These are phyloP conservation scores for Hippocampus abdominalis DNA, from an alignment of 2,113 vertebrate genomes.

Conservation along the genomic window DNA sequence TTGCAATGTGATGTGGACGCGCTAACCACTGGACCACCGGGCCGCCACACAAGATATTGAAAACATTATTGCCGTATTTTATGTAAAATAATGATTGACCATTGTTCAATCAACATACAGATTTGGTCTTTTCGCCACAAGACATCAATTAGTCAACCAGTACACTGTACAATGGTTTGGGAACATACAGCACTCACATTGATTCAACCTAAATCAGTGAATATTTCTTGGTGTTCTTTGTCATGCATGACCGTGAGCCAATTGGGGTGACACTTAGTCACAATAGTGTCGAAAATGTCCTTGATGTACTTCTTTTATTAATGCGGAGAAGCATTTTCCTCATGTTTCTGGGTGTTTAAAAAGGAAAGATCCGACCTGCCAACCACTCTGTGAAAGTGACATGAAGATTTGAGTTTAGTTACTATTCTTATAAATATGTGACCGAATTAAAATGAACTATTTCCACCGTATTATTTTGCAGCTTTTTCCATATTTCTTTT, in stretches of 20 bases:
- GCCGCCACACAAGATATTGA: no score
- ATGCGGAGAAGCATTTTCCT: no score
- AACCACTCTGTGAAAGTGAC: background rate
- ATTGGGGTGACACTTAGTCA: background rate
- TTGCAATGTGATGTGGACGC: no score
- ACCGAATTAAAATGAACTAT: constrained; percentile 13
- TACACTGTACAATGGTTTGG: background rate
- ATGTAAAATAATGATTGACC: no score
- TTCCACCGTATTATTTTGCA: background rate
- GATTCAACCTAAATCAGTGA: background rate
- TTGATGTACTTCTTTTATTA: background rate
- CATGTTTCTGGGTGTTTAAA: background rate
- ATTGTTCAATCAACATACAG: no score
- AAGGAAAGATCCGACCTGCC: background rate
- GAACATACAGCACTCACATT: background rate
- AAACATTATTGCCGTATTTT: no score
- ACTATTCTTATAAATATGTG: constrained; percentile 2
- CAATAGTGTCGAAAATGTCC: background rate
- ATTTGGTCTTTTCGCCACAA: no score
- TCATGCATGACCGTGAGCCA: background rate
- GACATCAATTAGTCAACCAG: background rate
- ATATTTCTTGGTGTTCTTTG: background rate
- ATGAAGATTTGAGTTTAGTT: background rate
- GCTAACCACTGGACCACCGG: no score
- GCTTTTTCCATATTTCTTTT: background rate